Percentiles rank a stretch among this genome's conserved stretches.
phyloP scores from a whole-genome alignment of 2,797 vertebrate species.

The Danio kyathit region DNA sequence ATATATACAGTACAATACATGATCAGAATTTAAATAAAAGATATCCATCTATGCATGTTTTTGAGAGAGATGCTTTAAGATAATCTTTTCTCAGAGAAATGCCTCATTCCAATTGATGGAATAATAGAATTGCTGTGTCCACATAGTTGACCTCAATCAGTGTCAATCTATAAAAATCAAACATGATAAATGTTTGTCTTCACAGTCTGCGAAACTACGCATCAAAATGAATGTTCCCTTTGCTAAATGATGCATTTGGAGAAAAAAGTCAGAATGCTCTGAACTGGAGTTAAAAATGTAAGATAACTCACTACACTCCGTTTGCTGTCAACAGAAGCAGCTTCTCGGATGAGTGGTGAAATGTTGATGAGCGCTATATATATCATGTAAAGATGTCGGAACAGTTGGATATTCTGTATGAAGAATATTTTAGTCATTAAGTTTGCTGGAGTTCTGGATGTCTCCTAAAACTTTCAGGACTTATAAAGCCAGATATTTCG shows the following conservation, averaged over 20 bases:
- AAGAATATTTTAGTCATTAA: background rate
- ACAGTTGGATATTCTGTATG: background rate
- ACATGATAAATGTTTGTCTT: background rate
- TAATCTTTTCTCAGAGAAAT: background rate
- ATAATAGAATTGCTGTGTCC: background rate
- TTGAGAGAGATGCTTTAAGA: background rate
- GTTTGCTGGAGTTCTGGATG: background rate
- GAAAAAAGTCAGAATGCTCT: background rate
- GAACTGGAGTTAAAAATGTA: background rate
- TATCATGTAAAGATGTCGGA: background rate
- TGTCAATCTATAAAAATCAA: background rate
- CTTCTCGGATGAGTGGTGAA: background rate
- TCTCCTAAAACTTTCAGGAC: background rate
- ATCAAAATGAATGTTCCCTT: background rate
- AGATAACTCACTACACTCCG: background rate
- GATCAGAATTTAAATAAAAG: background rate
- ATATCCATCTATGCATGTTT: background rate
- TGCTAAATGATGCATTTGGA: background rate
- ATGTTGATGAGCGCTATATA: constrained; percentile 1
- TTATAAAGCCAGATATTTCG: background rate
- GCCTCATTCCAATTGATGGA: background rate
- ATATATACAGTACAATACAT: no score
- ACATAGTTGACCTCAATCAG: background rate
- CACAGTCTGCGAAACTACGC: constrained; percentile 2
- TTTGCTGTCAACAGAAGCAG: background rate